These are phyloP conservation scores for Arbacia lixula DNA, from an alignment of 53 echinoderm and acorn worm species.

Conservation along the genomic window DNA sequence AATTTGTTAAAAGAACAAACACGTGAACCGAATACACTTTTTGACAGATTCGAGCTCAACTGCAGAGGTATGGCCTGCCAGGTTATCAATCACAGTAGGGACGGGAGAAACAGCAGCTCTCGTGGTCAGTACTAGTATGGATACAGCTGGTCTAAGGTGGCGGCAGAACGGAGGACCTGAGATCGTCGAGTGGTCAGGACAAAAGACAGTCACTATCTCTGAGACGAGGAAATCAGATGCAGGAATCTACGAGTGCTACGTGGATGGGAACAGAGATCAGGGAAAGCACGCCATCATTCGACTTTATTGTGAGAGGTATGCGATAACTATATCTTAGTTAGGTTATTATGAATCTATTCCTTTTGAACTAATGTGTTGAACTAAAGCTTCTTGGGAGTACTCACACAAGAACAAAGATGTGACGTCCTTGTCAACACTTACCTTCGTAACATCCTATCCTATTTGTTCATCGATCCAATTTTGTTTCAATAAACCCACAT, in stretches of 20 bases:
- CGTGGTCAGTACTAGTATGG: neutral
- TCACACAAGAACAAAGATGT: too few relatives aligned
- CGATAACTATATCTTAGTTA: too few relatives aligned
- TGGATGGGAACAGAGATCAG: conserved; percentile 17
- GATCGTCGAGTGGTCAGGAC: conserved; percentile 15
- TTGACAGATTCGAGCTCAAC: conserved; percentile 2
- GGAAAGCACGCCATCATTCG: conserved; percentile 58
- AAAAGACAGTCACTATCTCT: neutral
- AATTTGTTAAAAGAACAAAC: too few relatives aligned
- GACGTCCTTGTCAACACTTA: too few relatives aligned
- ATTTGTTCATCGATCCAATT: too few relatives aligned
- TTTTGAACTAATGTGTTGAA: too few relatives aligned
- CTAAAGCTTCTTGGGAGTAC: too few relatives aligned
- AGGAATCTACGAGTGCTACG: conserved; percentile 62
- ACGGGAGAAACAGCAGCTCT: conserved; percentile 12
- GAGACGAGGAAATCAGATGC: conserved; percentile 54
- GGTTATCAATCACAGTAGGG: conserved; percentile 2
- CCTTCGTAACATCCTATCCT: too few relatives aligned
- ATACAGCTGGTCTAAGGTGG: conserved; percentile 36
- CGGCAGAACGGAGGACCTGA: conserved; percentile 27
- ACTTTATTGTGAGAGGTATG: too few relatives aligned
- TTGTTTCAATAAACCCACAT: too few relatives aligned
- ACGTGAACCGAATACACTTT: too few relatives aligned
- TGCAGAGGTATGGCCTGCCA: conserved; percentile 36
- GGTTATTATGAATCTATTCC: too few relatives aligned